These are phyloP conservation scores for Acromyrmex heyeri DNA, from an alignment of 1,140 invertebrate genomes.

Conservation along the genomic window DNA sequence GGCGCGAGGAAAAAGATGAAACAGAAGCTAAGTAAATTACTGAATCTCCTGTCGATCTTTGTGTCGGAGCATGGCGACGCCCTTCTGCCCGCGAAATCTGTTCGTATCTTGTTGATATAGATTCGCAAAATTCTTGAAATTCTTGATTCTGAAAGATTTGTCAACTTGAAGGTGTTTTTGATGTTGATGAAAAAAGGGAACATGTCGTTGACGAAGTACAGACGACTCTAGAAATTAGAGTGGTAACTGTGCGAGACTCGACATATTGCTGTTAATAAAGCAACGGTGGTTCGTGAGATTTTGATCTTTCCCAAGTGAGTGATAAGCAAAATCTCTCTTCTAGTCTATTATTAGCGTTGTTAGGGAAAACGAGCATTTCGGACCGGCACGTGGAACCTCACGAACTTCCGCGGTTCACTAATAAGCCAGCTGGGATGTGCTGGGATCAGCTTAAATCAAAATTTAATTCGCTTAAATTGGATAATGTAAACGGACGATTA, in stretches of 20 bases:
- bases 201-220: conserved; percentile 11
- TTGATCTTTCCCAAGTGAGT: neutral
- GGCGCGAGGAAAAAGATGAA: conserved; percentile 44
- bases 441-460: conserved; percentile 21
- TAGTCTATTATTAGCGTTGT: conserved; percentile 35
- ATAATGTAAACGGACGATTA: neutral
- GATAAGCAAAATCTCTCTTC: neutral
- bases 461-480: conserved; percentile 3
- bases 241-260: conserved; percentile 59
- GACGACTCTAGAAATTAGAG: conserved; percentile 71
- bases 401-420: neutral
- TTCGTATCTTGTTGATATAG: neutral
- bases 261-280: neutral
- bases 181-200: neutral
- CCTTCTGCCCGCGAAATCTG: conserved; percentile 27
- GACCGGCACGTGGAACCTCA: neutral
- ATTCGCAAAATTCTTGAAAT: conserved; percentile 6
- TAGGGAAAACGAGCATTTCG: neutral
- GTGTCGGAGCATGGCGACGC: conserved; percentile 26
- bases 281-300: neutral
- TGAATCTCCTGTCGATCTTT: conserved; percentile 53
- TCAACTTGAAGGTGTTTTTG: neutral
- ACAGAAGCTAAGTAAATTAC: conserved; percentile 58
- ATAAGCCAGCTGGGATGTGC: neutral
- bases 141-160: neutral